Conservation (phyloP, 2,888 invertebrate genomes). For the Thereva nobilitata region DNA sequence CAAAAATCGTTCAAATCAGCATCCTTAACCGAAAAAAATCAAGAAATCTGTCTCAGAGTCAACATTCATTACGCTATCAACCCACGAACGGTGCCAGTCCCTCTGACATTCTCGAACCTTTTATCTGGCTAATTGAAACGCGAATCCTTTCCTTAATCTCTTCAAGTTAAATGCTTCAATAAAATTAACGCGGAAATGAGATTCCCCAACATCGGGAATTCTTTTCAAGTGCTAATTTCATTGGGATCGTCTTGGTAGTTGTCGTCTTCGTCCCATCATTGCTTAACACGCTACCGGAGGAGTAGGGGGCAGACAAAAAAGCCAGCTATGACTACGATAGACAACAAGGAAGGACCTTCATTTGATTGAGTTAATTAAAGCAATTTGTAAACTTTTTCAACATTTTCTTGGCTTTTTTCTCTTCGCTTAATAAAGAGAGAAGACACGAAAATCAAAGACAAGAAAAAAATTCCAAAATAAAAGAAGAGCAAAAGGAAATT, state of each 20-base stretch:
- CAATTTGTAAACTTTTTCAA: conserved; percentile 28
- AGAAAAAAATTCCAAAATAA: neutral
- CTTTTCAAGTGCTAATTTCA: conserved; percentile 34
- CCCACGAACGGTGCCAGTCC: too few species aligned
- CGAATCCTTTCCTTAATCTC: conserved; percentile 31
- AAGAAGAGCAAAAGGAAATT: neutral
- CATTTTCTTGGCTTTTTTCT: conserved; percentile 11
- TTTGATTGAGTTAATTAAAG: conserved; percentile 35
- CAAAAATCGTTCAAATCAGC: too few species aligned
- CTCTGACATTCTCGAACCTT: conserved; percentile 10
- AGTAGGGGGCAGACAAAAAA: conserved; percentile 7
- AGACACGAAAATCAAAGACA: neutral
- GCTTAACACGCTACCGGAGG: neutral
- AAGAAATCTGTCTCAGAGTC: too few species aligned
- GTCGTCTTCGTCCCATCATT: conserved; percentile 5
- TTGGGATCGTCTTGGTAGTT: conserved; percentile 14
- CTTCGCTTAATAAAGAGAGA: conserved; percentile 18
- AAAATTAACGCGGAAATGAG: conserved; percentile 35
- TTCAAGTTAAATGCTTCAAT: conserved; percentile 32
- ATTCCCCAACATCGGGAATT: conserved; percentile 32
- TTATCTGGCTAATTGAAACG: conserved; percentile 33
- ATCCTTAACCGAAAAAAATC: too few species aligned
- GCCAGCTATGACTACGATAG: neutral
- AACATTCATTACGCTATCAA: too few species aligned
- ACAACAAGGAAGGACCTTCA: conserved; percentile 29